Conservation (phyloP, 2,888 invertebrate genomes). For the Idaea dimidiata region DNA sequence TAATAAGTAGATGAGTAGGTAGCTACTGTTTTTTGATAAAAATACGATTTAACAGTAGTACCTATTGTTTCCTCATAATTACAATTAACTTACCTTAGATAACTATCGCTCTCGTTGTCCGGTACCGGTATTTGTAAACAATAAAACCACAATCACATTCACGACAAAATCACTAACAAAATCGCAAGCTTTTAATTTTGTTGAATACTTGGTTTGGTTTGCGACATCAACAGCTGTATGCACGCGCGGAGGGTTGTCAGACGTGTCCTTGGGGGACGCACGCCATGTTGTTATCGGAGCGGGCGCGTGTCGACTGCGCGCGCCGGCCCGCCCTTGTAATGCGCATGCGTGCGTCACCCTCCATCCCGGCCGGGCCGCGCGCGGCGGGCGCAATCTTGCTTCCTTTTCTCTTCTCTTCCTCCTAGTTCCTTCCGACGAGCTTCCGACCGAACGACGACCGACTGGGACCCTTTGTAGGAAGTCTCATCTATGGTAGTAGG, state of each 20-base stretch:
- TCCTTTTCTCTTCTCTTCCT: conserved; percentile 37
- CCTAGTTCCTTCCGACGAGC: conserved; percentile 1
- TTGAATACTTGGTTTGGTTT: conserved; percentile 22
- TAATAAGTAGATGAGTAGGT: neutral
- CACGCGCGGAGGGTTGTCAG: conserved; percentile 57
- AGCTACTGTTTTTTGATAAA: conserved; percentile 2
- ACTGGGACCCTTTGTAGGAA: no score
- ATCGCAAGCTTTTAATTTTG: conserved; percentile 26
- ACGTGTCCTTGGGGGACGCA: conserved; percentile 67
- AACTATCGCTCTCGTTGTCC: conserved; percentile 44
- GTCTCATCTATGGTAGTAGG: no score
- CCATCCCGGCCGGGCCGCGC: conserved; percentile 29
- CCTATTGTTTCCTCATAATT: conserved; percentile 25
- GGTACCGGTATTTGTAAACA: conserved; percentile 56
- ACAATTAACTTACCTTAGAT: conserved; percentile 54
- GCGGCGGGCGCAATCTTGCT: conserved; percentile 22
- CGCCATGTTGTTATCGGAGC: conserved; percentile 72
- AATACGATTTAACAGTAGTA: conserved; percentile 16
- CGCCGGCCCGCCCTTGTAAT: conserved; percentile 52
- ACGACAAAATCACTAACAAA: conserved; percentile 29
- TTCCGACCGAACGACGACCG: conserved; percentile 3
- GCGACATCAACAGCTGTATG: neutral
- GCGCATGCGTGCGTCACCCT: conserved; percentile 74
- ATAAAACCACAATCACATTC: conserved; percentile 46
- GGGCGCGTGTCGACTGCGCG: conserved; percentile 78